Percentiles rank a stretch among this genome's conserved stretches.
Conservation (phyloP, 2,113 vertebrate species). For the Argyrosomus japonicus region DNA sequence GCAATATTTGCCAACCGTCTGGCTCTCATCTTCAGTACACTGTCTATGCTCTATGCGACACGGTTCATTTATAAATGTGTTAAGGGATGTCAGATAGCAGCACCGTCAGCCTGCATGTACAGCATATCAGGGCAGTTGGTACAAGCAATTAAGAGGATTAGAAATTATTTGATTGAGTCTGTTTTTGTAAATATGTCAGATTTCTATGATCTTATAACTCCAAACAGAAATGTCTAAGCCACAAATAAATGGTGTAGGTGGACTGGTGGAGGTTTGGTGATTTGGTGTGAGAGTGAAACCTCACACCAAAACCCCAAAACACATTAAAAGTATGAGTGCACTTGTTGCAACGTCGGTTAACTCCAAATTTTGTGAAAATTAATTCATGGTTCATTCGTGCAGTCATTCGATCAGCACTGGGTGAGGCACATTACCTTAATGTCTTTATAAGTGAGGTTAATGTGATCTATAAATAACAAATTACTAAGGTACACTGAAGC, state of each 20-base stretch:
- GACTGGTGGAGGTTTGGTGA: too few species aligned
- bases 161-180: not conserved
- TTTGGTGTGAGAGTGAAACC: too few species aligned
- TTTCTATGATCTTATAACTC: not conserved
- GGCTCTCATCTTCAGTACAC: slow-evolving; percentile 1
- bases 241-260: not conserved
- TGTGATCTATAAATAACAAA: not conserved
- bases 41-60: not conserved
- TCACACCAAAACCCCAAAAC: not conserved
- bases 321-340: not conserved
- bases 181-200: not conserved
- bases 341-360: not conserved
- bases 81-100: not conserved
- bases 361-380: not conserved
- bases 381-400: too few species aligned
- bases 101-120: not conserved
- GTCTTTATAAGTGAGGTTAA: not conserved
- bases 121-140: not conserved
- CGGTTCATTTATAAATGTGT: slow-evolving; percentile 7
- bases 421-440: not conserved
- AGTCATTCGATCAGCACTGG: too few species aligned
- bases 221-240: not conserved
- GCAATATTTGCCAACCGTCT: slow-evolving; percentile 3
- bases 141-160: not conserved
- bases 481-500: not conserved